These are phyloP conservation scores for Pseudonaja textilis DNA, from an alignment of 2,113 vertebrate genomes.

Conservation along the genomic window DNA sequence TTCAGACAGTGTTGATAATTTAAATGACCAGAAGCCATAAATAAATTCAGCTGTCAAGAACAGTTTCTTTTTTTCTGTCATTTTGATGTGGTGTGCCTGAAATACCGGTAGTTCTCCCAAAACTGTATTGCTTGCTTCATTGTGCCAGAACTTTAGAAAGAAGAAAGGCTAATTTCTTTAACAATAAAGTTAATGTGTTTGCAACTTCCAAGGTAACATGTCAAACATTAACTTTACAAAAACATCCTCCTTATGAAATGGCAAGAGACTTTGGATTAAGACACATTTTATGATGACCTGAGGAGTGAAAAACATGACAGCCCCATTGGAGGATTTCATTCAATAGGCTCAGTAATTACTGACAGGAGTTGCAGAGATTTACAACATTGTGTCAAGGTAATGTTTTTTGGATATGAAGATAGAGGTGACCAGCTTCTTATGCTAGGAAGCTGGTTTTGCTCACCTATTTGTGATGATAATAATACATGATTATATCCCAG, in stretches of 20 bases:
- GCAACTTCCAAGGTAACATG: not conserved
- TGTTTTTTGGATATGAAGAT: not conserved
- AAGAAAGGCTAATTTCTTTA: not conserved
- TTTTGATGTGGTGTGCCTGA: not conserved
- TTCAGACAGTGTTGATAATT: slow-evolving; percentile 28
- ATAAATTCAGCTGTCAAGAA: slow-evolving; percentile 33
- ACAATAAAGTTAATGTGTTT: not conserved
- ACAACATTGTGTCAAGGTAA: not conserved
- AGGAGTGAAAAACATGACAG: not conserved
- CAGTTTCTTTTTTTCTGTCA: not conserved
- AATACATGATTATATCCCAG: not conserved
- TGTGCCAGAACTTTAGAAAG: not conserved
- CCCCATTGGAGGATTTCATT: not conserved
- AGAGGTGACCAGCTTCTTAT: not conserved
- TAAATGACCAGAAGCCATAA: slow-evolving; percentile 27
- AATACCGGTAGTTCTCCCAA: not conserved
- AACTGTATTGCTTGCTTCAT: not conserved
- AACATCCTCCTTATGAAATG: not conserved
- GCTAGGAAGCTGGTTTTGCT: not conserved
- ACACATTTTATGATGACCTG: not conserved
- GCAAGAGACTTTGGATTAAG: not conserved
- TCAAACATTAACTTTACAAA: not conserved
- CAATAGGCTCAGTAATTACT: not conserved
- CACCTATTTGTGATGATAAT: not conserved
- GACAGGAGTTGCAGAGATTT: not conserved